A percentile compares a stretch with the other conserved stretches of the same genome.
phyloP scores from a whole-genome alignment of 2,888 invertebrate species.

The Chrysolina haemoptera region DNA sequence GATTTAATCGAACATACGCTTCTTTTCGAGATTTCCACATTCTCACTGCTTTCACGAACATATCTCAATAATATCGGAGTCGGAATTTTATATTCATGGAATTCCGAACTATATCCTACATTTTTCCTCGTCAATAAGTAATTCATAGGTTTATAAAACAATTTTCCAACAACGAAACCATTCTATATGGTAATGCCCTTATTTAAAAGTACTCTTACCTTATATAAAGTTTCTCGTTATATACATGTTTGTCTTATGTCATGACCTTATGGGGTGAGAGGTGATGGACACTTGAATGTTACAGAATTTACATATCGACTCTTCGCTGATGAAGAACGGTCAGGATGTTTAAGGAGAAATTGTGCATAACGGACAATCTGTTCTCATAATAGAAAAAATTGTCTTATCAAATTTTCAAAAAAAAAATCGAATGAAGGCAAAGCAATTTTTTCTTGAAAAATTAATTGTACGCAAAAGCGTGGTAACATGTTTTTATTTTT shows the following conservation, averaged over 20 bases:
- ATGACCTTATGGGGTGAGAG: conserved; percentile 35
- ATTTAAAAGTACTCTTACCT: conserved; percentile 36
- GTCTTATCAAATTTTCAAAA: no score
- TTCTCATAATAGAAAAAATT: not conserved
- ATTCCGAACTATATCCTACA: conserved; percentile 27
- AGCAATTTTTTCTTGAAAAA: no score
- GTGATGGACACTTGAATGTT: conserved; percentile 39
- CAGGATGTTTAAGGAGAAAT: not conserved
- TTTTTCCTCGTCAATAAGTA: conserved; percentile 44
- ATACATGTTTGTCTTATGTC: conserved; percentile 34
- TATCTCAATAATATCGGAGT: conserved; percentile 11
- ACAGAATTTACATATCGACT: conserved; percentile 20
- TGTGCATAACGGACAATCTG: not conserved
- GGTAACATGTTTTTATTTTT: no score
- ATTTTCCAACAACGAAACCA: conserved; percentile 42
- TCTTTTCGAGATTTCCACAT: not conserved
- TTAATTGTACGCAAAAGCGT: no score
- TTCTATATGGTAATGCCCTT: conserved; percentile 51
- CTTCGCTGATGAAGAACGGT: conserved; percentile 12
- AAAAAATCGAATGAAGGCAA: no score
- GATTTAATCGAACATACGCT: not conserved
- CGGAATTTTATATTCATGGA: conserved; percentile 40
- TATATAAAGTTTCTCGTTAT: conserved; percentile 35
- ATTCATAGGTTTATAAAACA: conserved; percentile 51
- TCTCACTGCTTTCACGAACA: not conserved